phyloP scores from a whole-genome alignment of 2,113 vertebrate genomes.

The Lepisosteus oculatus region DNA sequence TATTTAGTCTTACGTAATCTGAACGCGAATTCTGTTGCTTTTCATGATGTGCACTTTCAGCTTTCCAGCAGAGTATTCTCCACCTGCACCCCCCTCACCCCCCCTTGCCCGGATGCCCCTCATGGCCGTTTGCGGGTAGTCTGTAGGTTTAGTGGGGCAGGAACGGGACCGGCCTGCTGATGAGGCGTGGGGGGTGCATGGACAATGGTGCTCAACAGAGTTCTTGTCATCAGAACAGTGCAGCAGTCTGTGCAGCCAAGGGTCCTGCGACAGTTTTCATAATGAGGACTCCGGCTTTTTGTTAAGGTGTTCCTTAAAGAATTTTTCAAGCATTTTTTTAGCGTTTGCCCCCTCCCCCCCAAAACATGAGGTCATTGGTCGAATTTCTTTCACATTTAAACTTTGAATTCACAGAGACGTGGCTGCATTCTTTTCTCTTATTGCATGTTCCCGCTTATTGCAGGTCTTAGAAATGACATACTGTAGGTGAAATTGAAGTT shows the following conservation, averaged over 20 bases:
- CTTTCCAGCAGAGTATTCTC: too few species aligned
- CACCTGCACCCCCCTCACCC: too few species aligned
- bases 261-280: conserved; percentile 12
- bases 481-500: too few species aligned
- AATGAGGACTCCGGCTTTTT: background rate
- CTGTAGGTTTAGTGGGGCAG: too few species aligned
- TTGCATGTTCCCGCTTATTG: too few species aligned
- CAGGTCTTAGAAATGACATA: too few species aligned
- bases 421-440: background rate
- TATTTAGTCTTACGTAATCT: too few species aligned
- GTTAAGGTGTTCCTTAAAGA: background rate
- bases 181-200: background rate
- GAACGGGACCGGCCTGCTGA: background rate
- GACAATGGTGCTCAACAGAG: conserved; percentile 14
- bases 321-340: conserved; percentile 11
- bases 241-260: conserved; percentile 7
- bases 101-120: background rate
- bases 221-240: conserved; percentile 14
- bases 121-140: background rate
- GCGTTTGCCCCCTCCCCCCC: conserved; percentile 4
- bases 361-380: conserved; percentile 6
- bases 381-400: conserved; percentile 10
- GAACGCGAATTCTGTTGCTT: too few species aligned
- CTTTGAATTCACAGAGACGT: conserved; percentile 11
- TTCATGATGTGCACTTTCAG: too few species aligned